Conservation (phyloP, 2,888 invertebrate species). For the Fragum sueziense region DNA sequence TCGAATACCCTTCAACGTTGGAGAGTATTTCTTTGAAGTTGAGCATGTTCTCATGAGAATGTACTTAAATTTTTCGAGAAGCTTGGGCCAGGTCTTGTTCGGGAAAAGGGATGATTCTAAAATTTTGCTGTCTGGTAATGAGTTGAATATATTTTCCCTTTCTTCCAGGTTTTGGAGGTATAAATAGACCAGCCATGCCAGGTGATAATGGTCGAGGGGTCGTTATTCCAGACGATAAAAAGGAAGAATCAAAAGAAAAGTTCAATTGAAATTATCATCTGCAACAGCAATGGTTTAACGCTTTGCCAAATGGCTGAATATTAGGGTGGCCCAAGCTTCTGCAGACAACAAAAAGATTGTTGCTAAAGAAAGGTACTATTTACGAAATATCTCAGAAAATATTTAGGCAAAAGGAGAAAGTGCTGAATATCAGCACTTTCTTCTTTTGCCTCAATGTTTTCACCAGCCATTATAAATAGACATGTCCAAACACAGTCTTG, state of each 20-base stretch:
- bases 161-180: slow-evolving; percentile 67
- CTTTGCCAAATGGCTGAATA: neutral
- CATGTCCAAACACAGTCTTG: neutral
- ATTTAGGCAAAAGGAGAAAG: neutral
- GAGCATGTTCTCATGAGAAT: too few species aligned
- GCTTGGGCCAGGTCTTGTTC: neutral
- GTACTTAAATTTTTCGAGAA: too few species aligned
- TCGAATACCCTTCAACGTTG: too few species aligned
- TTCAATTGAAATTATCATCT: too few species aligned
- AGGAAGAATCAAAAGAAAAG: slow-evolving; percentile 94
- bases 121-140: neutral
- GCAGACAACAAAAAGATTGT: neutral
- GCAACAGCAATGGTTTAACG: neutral
- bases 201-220: slow-evolving; percentile 98
- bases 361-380: neutral
- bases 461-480: neutral
- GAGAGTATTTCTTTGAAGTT: too few species aligned
- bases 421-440: neutral
- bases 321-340: neutral
- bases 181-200: slow-evolving; percentile 85
- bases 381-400: neutral
- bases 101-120: neutral
- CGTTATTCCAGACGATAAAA: slow-evolving; percentile 92
- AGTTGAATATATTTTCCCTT: neutral
- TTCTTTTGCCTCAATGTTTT: neutral